Base-by-base conservation (phyloP, 2,797 vertebrate genomes). In the Lagocephalus sceleratus region DNA sequence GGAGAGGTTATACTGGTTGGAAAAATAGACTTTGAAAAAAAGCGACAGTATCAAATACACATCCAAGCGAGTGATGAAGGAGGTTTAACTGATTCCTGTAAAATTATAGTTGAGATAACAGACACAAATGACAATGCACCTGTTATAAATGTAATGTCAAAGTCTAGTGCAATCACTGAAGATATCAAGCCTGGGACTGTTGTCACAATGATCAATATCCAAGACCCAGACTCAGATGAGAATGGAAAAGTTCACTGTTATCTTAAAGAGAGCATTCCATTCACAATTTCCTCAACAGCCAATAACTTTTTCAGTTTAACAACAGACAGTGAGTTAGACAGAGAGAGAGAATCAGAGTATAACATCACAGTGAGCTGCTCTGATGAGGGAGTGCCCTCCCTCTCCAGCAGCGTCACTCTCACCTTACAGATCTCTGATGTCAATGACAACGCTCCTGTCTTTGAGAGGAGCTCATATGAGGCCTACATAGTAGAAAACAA, bases 91-190 rank as follows among this genome's bases (percentile, higher is more conserved):
- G 83, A 86, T 42, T 75, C 84, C 3, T 80, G 88, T 32, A 90
- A 91, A 60, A 51, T 91, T 11, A 51, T 82, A 12, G 61, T 92
- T 17, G 85, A 87, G 6, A 22, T 92, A 2, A 22, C 67, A 16
- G 90, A 92, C 40, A 64, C 72, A n/a, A 91, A 92, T 66, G 91
- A 92, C 40, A 91, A 92, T 57, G 60, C 8, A 0, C 91, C 91
- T 5, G 47, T 29, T 9, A 81, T 93, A 5, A 69, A 80, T 21
- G 39, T 92, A 0, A 84, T 87, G 38, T 90, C 89, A 0, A 75
- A 73, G 22, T 76, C 77, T 3, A 72, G 10, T n/a, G 55, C 53
- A 8, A 6, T 93, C 35, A 51, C 55, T 5, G 91, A 93, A 20
- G 71, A 83, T 7, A 64, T 68, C 0, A 54, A 73, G 5, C n/a